These are phyloP conservation scores for Cryptocephalus primarius DNA, from an alignment of 2,888 invertebrate genomes.

Conservation along the genomic window DNA sequence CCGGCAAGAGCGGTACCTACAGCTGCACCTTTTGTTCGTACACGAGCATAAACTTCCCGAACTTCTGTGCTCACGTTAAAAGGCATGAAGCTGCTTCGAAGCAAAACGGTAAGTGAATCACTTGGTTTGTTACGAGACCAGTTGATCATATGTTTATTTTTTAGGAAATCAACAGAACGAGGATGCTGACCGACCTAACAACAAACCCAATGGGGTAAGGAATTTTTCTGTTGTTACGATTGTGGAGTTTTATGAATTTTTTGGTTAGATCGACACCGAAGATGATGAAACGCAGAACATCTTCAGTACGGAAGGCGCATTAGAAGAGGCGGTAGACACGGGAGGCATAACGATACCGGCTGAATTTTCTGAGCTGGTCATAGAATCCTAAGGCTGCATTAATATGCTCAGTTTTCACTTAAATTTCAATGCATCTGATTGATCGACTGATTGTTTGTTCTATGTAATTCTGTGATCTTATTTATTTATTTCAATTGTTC, in stretches of 20 bases:
- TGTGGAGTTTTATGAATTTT: background rate
- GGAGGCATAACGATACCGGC: slow-evolving; percentile 48
- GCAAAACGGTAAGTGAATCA: slow-evolving; percentile 1
- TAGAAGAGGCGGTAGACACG: slow-evolving; percentile 40
- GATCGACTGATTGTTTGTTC: too few species aligned
- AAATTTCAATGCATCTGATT: too few species aligned
- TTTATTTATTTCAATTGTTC: too few species aligned
- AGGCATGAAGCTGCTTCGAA: slow-evolving; percentile 36
- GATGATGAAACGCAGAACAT: slow-evolving; percentile 38
- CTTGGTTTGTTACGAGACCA: too few species aligned
- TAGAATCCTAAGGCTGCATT: too few species aligned
- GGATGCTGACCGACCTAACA: background rate
- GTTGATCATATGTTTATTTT: background rate
- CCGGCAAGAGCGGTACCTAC: slow-evolving; percentile 38
- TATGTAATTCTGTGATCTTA: too few species aligned
- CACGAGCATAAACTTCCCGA: slow-evolving; percentile 45
- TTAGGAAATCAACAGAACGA: background rate
- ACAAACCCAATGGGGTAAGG: too few species aligned
- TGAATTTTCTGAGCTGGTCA: slow-evolving; percentile 18
- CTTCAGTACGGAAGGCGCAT: slow-evolving; percentile 24
- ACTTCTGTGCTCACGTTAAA: slow-evolving; percentile 42
- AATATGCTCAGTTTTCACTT: too few species aligned
- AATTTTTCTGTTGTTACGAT: too few species aligned
- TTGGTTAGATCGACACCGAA: slow-evolving; percentile 24
- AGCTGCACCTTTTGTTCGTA: slow-evolving; percentile 45